Evolutionary conservation across 2,888 invertebrate species (phyloP), one percentile per base, ranked within the genome.

Genomic region (Sturmia bella): DNA sequence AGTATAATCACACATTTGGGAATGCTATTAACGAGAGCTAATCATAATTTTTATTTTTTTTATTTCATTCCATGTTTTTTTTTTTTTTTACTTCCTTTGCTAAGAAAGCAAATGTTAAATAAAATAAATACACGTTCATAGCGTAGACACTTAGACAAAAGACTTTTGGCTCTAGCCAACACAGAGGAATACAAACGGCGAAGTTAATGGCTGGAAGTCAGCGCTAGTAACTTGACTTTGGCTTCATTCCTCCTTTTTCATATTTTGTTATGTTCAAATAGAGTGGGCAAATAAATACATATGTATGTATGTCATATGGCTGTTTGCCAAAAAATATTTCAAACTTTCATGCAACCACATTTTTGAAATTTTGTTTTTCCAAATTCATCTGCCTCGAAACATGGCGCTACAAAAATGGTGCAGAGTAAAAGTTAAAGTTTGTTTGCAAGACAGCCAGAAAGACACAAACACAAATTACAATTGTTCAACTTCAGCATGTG

Each of bases 1-100:
- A 85, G 84, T 81, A 84, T 84, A 86, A 86, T 85, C 84, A 83
- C 84, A 84, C 85, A 84, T 85, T 85, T 80, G 85, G 84, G 85
- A 85, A 77, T 84, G 84, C 83, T 79, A 85, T 84, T 84, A 84
- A 84, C 84, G 84, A 81, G 80, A 80, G 83, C 78, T 83, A 77
- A 77, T 80, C 76, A 80, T 80, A 77, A 70, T 83, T 83, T 83
- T 82, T n/a, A n/a, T n/a, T n/a, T n/a, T n/a, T n/a, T n/a, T n/a
- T n/a, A n/a, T n/a, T 70, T 80, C 56, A 57, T 68, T 80, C 63
- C 17, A 59, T 63, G n/a, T 57, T n/a, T 7, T 21, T 41, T n/a
- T 3, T 54, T 56, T n/a, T 64, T 41, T 37, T 48, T 72, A n/a
- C 50, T 69, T 37, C 52, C 27, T 57, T n/a, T 24, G 50, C 3